Conservation (phyloP, 2,797 vertebrate genomes). For the Merluccius polli region DNA sequence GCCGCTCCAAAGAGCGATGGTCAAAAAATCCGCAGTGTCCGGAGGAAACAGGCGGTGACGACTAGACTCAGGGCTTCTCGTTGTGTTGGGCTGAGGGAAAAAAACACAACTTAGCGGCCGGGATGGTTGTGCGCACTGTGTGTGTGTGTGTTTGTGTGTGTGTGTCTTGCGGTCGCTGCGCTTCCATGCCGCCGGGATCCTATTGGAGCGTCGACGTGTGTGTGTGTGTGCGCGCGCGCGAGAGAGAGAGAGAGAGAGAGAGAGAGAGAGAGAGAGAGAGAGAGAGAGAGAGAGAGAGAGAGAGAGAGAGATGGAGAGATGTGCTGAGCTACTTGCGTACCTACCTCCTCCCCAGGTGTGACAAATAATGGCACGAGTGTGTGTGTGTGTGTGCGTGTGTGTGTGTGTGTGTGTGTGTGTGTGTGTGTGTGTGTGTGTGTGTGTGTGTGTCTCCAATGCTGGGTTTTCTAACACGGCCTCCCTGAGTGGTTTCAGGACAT, state of each 20-base stretch:
- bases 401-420: slow-evolving; percentile 5
- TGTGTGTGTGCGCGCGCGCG: too few relatives aligned
- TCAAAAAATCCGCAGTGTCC: too few relatives aligned
- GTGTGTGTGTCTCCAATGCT: not conserved
- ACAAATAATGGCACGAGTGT: slow-evolving; percentile 32
- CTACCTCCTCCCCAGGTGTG: slow-evolving; percentile 61
- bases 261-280: not conserved
- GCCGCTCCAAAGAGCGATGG: too few relatives aligned
- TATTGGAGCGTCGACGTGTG: too few relatives aligned
- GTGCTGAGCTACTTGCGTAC: slow-evolving; percentile 24
- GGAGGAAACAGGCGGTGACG: too few relatives aligned
- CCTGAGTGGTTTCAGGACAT: not conserved
- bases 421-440: not conserved
- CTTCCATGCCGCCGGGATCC: too few relatives aligned
- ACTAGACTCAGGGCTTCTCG: not conserved
- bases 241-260: too few relatives aligned
- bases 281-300: not conserved
- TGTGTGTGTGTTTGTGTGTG: too few relatives aligned
- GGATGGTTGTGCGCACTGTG: not conserved
- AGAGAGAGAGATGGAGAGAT: not conserved
- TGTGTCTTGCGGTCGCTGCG: too few relatives aligned
- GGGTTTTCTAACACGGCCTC: too few relatives aligned
- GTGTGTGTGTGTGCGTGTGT: not conserved
- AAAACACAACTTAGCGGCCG: not conserved
- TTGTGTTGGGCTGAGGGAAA: not conserved